phyloP scores from a whole-genome alignment of 2,797 vertebrate species.

The Gymnothorax reevesii region DNA sequence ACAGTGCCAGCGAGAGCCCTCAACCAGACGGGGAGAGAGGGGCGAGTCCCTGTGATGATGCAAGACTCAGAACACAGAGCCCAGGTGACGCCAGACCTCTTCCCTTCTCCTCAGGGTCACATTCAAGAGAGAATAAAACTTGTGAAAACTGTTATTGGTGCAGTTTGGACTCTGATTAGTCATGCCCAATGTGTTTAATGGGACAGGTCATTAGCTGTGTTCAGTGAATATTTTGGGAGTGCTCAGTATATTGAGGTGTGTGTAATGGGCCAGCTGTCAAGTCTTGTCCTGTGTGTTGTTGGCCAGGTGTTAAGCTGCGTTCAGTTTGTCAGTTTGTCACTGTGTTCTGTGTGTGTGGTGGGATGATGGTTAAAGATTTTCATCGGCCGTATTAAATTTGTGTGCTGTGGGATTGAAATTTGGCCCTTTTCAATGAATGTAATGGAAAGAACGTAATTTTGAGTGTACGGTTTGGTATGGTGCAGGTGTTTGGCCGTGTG shows the following conservation, averaged over 20 bases:
- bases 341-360: too few relatives aligned
- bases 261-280: too few relatives aligned
- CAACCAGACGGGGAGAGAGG: conserved; percentile 50
- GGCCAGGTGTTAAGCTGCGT: background rate
- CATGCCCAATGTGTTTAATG: background rate
- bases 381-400: too few relatives aligned
- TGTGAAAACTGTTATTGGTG: background rate
- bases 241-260: background rate
- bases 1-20: conserved; percentile 61
- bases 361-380: too few relatives aligned
- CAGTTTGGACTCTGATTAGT: background rate
- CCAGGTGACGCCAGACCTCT: conserved; percentile 52
- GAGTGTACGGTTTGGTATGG: background rate
- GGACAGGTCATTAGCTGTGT: background rate
- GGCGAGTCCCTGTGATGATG: conserved; percentile 52
- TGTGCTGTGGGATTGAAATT: too few relatives aligned
- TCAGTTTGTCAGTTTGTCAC: background rate
- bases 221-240: background rate
- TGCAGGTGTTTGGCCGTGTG: background rate
- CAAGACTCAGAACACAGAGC: conserved; percentile 55
- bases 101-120: background rate
- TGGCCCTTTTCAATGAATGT: background rate
- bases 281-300: too few relatives aligned
- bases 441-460: background rate
- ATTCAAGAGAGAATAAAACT: background rate